Evolutionary conservation across 2,888 invertebrate species (phyloP).

Genomic region (Pterostichus madidus): DNA sequence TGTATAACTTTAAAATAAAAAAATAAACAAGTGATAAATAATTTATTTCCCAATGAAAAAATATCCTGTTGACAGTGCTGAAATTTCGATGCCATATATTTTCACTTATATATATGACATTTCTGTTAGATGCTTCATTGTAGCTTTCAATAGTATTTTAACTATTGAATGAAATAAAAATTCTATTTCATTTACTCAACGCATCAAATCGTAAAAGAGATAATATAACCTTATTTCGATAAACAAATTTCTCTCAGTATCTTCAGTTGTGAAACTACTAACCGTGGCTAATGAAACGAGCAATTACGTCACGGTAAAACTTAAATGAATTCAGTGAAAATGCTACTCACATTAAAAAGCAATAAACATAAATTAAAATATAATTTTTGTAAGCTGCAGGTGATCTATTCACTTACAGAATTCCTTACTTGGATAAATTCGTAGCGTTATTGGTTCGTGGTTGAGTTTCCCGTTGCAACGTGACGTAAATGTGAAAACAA

Average conservation of each 20-base stretch:
- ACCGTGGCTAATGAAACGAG: background rate
- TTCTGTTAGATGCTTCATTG: no score
- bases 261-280: slow-evolving; percentile 22
- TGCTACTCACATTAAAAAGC: slow-evolving; percentile 11
- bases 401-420: slow-evolving; percentile 13
- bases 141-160: no score
- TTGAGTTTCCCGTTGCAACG: slow-evolving; percentile 25
- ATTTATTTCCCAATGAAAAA: no score
- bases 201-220: background rate
- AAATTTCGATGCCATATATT: no score
- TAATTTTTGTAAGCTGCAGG: slow-evolving; percentile 2
- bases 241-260: slow-evolving; percentile 49
- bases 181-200: background rate
- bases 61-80: no score
- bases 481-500: slow-evolving; percentile 53
- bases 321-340: slow-evolving; percentile 20
- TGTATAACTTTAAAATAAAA: no score
- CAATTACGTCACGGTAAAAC: slow-evolving; percentile 19
- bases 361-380: slow-evolving; percentile 4
- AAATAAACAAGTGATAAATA: no score
- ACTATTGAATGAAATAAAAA: no score
- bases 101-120: no score
- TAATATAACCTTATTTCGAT: background rate
- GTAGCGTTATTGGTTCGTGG: background rate
- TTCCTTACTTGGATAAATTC: slow-evolving; percentile 23